A percentile compares a stretch with the other conserved stretches of the same genome.
These are phyloP conservation scores for Nemurella pictetii DNA, from an alignment of 2,888 invertebrate species.

Conservation along the genomic window DNA sequence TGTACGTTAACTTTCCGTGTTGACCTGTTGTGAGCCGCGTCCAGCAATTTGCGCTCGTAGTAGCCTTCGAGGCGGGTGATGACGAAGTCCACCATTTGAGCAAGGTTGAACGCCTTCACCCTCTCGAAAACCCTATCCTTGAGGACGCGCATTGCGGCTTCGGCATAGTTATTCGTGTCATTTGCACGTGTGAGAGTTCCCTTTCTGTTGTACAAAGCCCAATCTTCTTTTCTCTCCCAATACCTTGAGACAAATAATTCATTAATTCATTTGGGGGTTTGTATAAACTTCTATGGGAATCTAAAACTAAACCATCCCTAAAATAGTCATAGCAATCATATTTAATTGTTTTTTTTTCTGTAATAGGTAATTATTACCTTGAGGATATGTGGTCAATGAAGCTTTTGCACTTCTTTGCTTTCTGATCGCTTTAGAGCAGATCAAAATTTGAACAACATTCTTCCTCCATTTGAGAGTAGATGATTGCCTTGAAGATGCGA, in stretches of 20 bases:
- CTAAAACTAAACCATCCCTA: not conserved
- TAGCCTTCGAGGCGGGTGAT: conserved; percentile 7
- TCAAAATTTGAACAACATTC: not conserved
- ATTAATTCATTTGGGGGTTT: not conserved
- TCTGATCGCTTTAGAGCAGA: not conserved
- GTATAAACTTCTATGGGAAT: not conserved
- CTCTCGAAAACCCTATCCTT: conserved; percentile 42
- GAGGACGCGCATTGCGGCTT: conserved; percentile 43
- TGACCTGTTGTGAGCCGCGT: conserved; percentile 10
- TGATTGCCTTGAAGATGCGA: not conserved
- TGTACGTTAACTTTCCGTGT: no score
- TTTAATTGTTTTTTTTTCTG: not conserved
- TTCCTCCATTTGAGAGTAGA: not conserved
- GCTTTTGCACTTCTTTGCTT: not conserved
- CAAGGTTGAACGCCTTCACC: conserved; percentile 43
- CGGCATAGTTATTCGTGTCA: conserved; percentile 43
- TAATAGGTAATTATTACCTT: not conserved
- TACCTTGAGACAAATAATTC: not conserved
- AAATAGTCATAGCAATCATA: not conserved
- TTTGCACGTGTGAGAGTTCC: conserved; percentile 42
- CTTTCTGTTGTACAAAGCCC: conserved; percentile 40
- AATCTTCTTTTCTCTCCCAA: conserved; percentile 32
- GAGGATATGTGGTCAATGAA: not conserved
- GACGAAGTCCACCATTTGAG: conserved; percentile 36
- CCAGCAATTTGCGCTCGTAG: conserved; percentile 14